Base-by-base conservation (phyloP, 2,888 invertebrate genomes). In the Endotricha flammealis region DNA sequence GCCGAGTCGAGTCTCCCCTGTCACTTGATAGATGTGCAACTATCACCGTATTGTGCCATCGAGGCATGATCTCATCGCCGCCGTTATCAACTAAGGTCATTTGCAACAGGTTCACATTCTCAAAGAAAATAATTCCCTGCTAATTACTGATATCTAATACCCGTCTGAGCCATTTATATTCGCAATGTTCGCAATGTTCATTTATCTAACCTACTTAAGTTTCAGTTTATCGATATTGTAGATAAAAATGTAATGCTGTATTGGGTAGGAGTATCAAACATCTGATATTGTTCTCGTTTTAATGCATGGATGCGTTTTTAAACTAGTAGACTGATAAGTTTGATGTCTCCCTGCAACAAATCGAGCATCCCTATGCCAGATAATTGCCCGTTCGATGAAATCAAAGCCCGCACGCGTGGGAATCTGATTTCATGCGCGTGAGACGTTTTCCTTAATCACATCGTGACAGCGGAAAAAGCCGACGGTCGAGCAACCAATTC, bases 391-490 rank as follows among this genome's bases (percentile, higher is more conserved):
- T 64, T 66, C 57, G 53, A 67, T 69, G 71, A 76, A 78, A 73
- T 57, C 52, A 20, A 17, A 11, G 20, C 34, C 45, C 57, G 63
- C 59, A 66, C 58, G 65, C 83, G 83, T 85, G 83, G 82, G 85
- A 83, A 82, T 71, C 53, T 59, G 68, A 72, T 72, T 68, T 69
- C 59, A 67, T 74, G 66, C 63, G 67, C 73, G 67, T 72, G 76
- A 72, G 74, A 74, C 62, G 70, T 72, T 81, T 80, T 75, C 72
- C 63, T 64, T 64, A 64, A 70, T 67, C 54, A 57, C 53, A 46
- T 50, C 54, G 53, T 55, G 52, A 52, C 57, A 44, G 38, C 49
- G 71, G 77, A 73, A 79, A 76, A 70, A 71, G 67, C 54, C 52
- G 66, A 58, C 53, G 50, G 54, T 50, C 57, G 46, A 41, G 38